These are phyloP conservation scores for Rynchops niger DNA, from an alignment of 2,113 vertebrate species.

Conservation along the genomic window DNA sequence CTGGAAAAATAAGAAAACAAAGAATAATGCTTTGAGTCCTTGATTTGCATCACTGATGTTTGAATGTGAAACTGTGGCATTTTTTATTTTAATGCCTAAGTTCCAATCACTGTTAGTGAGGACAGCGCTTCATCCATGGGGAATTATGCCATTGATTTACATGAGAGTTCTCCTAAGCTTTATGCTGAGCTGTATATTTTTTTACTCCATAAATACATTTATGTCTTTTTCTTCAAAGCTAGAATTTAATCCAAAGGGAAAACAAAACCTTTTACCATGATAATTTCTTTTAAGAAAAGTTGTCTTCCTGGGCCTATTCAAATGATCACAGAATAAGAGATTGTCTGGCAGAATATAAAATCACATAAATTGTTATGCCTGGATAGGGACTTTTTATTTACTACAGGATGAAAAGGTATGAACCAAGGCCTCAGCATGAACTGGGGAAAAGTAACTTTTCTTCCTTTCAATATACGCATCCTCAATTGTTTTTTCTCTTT, in stretches of 20 bases:
- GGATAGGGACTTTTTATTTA: not conserved
- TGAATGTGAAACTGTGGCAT: not conserved
- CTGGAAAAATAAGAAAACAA: not conserved
- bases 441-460: not conserved
- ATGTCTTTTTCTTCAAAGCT: not conserved
- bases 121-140: not conserved
- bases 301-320: not conserved
- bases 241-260: not conserved
- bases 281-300: not conserved
- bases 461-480: not conserved
- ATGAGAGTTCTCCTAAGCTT: not conserved
- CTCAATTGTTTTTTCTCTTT: not conserved
- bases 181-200: not conserved
- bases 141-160: not conserved
- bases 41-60: not conserved
- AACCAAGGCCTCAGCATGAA: not conserved
- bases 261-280: not conserved
- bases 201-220: not conserved
- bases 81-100: not conserved
- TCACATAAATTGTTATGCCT: not conserved
- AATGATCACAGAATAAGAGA: conserved; percentile 10
- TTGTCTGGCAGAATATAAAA: not conserved
- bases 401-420: not conserved
- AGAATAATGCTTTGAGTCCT: not conserved
- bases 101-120: not conserved